phyloP scores from a whole-genome alignment of 2,113 vertebrate species.

The Craseonycteris thonglongyai region DNA sequence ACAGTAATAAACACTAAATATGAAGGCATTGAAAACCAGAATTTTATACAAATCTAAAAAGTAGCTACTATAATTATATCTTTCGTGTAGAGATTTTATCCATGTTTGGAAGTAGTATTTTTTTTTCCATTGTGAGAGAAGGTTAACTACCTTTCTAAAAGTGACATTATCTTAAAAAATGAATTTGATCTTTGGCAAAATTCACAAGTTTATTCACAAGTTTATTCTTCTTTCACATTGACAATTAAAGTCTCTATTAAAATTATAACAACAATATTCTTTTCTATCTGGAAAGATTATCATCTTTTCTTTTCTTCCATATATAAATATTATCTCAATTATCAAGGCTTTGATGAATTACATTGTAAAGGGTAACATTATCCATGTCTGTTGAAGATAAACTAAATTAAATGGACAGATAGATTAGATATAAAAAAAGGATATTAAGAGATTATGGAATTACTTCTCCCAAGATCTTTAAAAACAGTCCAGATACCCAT shows the following conservation, averaged over 20 bases:
- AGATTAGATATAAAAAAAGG: conserved; percentile 61
- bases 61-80: background rate
- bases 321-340: conserved; percentile 42
- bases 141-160: background rate
- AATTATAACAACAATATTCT: conserved; percentile 3
- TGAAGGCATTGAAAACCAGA: background rate
- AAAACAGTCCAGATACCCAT: conserved; percentile 60
- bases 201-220: background rate
- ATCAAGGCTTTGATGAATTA: conserved; percentile 58
- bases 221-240: background rate
- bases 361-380: conserved; percentile 54
- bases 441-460: conserved; percentile 69
- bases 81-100: background rate
- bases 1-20: background rate
- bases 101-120: background rate
- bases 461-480: conserved; percentile 59
- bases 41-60: background rate
- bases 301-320: conserved; percentile 45
- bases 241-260: background rate
- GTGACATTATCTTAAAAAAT: background rate
- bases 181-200: background rate
- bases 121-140: background rate
- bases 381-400: conserved; percentile 65
- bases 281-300: background rate
- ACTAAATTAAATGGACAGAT: conserved; percentile 66